phyloP scores from a whole-genome alignment of 1,140 invertebrate species.

The Phymorhynchus buccinoides region DNA sequence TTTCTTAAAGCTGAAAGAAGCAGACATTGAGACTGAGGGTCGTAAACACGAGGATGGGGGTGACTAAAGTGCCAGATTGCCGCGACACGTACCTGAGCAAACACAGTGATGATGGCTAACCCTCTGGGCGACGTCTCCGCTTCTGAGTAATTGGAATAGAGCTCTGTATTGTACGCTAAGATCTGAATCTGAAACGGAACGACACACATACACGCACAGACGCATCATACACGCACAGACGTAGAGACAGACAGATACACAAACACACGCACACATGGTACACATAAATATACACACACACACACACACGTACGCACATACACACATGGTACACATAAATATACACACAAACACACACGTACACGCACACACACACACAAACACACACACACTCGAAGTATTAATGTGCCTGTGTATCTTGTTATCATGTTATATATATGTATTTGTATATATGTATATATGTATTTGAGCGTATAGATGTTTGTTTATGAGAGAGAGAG shows the following conservation, averaged over 20 bases:
- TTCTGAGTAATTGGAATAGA: conserved; percentile 92
- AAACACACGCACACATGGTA: neutral
- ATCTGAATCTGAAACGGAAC: conserved; percentile 86
- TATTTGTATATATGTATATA: too few species aligned
- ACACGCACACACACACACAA: neutral
- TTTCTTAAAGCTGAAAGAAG: too few species aligned
- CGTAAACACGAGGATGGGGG: too few species aligned
- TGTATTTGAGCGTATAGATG: too few species aligned
- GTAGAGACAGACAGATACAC: neutral
- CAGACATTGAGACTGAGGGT: too few species aligned
- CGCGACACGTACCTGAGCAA: conserved; percentile 83
- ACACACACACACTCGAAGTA: neutral
- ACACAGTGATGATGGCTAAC: conserved; percentile 88
- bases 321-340: neutral
- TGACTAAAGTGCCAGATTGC: too few species aligned
- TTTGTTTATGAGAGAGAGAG: too few species aligned
- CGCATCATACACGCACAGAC: neutral
- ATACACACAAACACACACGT: neutral
- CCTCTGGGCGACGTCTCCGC: conserved; percentile 88
- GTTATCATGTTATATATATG: too few species aligned
- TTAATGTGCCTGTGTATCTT: neutral
- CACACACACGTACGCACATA: neutral
- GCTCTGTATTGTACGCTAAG: conserved; percentile 93
- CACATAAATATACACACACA: neutral
- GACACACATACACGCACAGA: neutral